Evolutionary conservation across 2,888 invertebrate species (phyloP).

Genomic region (Norana najaformis): DNA sequence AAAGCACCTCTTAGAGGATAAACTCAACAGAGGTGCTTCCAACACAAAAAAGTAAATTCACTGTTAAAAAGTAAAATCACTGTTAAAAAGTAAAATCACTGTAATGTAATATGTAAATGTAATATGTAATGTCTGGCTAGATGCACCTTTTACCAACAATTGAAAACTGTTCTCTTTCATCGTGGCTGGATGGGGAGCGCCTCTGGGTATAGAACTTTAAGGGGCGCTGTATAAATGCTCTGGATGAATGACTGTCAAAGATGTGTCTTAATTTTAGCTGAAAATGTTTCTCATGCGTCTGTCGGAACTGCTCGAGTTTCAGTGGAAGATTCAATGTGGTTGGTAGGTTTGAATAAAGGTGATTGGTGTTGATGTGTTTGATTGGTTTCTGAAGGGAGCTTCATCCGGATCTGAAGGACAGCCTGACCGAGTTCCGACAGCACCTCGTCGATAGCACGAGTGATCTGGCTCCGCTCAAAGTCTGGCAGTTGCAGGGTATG

Average conservation of each 20-base stretch:
- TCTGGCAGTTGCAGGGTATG: conserved; percentile 69
- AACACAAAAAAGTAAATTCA: no score
- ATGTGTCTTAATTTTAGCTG: background rate
- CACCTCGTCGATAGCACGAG: conserved; percentile 84
- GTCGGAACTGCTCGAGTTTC: background rate
- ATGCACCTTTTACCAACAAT: no score
- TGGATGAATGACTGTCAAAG: background rate
- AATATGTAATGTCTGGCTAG: no score
- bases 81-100: no score
- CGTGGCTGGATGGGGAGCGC: no score
- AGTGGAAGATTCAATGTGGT: background rate
- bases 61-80: no score
- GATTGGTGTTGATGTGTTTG: background rate
- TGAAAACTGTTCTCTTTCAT: no score
- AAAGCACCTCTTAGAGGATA: no score
- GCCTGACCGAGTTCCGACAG: conserved; percentile 79
- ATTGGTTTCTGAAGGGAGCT: conserved; percentile 48
- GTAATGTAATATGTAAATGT: no score
- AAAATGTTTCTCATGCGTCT: background rate
- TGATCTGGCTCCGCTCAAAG: conserved; percentile 91
- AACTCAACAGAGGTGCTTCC: no score
- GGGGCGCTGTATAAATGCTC: background rate
- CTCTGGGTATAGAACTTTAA: no score
- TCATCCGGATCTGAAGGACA: conserved; percentile 72
- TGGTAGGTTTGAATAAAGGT: background rate